These are phyloP conservation scores for Neoascia interrupta DNA, from an alignment of 2,888 invertebrate species.

Conservation along the genomic window DNA sequence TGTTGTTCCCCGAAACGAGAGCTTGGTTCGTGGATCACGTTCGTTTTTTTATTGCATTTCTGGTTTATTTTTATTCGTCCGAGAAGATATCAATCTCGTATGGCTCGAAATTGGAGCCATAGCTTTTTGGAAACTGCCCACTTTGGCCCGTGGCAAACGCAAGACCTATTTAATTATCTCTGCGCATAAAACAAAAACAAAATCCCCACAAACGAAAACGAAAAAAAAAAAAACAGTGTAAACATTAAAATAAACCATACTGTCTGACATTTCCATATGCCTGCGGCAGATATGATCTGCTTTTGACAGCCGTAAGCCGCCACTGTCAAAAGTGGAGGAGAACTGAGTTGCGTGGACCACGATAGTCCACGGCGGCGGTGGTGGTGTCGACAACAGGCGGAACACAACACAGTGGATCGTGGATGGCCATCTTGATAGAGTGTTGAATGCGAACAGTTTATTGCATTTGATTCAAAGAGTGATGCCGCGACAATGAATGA, in stretches of 20 bases:
- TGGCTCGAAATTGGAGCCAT: conserved; percentile 31
- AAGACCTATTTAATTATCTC: conserved; percentile 72
- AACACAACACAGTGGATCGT: too few relatives aligned
- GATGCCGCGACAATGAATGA: conserved; percentile 67
- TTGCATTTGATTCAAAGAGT: conserved; percentile 68
- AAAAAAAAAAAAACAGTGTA: conserved; percentile 23
- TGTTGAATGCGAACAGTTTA: conserved; percentile 69
- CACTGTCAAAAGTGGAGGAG: conserved; percentile 54
- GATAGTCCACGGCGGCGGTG: conserved; percentile 29
- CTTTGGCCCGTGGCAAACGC: conserved; percentile 77
- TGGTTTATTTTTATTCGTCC: conserved; percentile 7
- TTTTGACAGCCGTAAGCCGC: conserved; percentile 60
- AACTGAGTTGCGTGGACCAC: conserved; percentile 30
- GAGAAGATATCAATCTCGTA: conserved; percentile 43
- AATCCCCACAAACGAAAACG: conserved; percentile 29
- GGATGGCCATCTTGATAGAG: conserved; percentile 70
- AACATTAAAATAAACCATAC: conserved; percentile 37
- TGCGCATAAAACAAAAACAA: too few relatives aligned
- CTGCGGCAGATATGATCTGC: conserved; percentile 58
- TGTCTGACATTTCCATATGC: conserved; percentile 56
- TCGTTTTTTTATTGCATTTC: conserved; percentile 29
- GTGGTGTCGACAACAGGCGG: conserved; percentile 49
- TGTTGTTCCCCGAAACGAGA: conserved; percentile 24
- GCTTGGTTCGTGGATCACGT: conserved; percentile 49
- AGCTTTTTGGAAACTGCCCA: conserved; percentile 41